These are phyloP conservation scores for Calypte anna DNA, from an alignment of 2,113 vertebrate species.

Conservation along the genomic window DNA sequence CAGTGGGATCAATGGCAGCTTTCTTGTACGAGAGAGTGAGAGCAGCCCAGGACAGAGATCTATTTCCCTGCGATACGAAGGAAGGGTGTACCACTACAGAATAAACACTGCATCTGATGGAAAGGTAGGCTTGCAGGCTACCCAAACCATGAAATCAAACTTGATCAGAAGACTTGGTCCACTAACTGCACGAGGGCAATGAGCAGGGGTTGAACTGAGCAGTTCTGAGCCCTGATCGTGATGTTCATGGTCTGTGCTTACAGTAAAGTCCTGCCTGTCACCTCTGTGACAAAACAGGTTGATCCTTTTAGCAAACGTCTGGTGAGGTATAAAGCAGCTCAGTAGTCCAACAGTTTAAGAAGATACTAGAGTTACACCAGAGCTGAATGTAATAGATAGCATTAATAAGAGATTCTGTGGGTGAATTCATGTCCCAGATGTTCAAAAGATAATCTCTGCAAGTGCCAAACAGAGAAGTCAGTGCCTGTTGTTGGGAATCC, in stretches of 20 bases:
- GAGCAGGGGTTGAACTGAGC: not conserved
- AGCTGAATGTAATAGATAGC: not conserved
- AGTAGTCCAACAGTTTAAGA: not conserved
- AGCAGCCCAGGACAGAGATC: slow-evolving; percentile 87
- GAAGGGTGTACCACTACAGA: slow-evolving; percentile 95
- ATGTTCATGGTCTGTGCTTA: fast-evolving
- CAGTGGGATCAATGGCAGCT: slow-evolving; percentile 87
- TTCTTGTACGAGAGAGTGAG: slow-evolving; percentile 85
- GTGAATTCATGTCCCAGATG: not conserved
- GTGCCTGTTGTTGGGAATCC: not conserved
- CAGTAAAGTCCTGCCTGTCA: fast-evolving
- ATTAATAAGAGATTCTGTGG: not conserved
- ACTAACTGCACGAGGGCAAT: fast-evolving
- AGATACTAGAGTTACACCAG: not conserved
- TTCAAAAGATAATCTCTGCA: not conserved
- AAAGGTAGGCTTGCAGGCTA: slow-evolving; percentile 81
- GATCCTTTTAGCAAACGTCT: not conserved
- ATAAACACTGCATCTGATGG: slow-evolving; percentile 97
- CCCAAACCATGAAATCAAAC: fast-evolving
- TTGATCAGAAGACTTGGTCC: fast-evolving
- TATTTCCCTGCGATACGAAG: slow-evolving; percentile 84
- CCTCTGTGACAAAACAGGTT: not conserved
- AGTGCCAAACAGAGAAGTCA: not conserved
- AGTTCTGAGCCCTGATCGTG: not conserved
- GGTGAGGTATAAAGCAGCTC: not conserved